phyloP scores from a whole-genome alignment of 2,888 invertebrate species.

The Drosophila helvetica region DNA sequence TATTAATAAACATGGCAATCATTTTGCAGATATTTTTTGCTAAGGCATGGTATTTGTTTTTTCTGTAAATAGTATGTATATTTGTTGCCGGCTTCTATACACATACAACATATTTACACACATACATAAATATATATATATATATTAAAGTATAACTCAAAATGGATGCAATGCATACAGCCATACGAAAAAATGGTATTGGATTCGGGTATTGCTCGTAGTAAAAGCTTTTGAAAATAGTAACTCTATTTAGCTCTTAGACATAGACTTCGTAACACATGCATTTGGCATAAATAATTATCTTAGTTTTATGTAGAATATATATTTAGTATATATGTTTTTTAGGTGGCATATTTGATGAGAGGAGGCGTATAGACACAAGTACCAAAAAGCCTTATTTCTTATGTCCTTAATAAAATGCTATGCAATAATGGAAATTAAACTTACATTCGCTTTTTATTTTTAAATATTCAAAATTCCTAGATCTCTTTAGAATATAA shows the following conservation, averaged over 20 bases:
- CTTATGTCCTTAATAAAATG: conserved; percentile 2
- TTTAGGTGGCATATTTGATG: conserved; percentile 38
- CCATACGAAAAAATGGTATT: conserved; percentile 19
- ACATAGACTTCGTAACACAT: conserved; percentile 52
- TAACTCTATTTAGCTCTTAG: conserved; percentile 39
- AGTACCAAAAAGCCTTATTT: conserved; percentile 51
- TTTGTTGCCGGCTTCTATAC: conserved; percentile 66
- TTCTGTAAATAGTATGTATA: conserved; percentile 53
- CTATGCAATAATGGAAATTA: conserved; percentile 4
- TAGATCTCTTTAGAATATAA: conserved; percentile 1
- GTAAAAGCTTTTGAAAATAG: conserved; percentile 24
- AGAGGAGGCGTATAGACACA: conserved; percentile 62
- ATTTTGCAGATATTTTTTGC: conserved; percentile 21
- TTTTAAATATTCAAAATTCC: too few relatives aligned
- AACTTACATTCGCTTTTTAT: conserved; percentile 30
- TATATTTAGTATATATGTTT: neutral
- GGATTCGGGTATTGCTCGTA: conserved; percentile 6
- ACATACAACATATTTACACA: conserved; percentile 64
- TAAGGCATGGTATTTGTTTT: conserved; percentile 12
- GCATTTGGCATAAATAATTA: conserved; percentile 42
- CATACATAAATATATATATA: conserved; percentile 32
- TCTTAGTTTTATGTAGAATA: conserved; percentile 42
- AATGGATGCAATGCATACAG: conserved; percentile 54
- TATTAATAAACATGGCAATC: conserved; percentile 49
- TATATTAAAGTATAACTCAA: conserved; percentile 18